Percentiles rank a stretch among this genome's conserved stretches.
These are phyloP conservation scores for Furcifer pardalis DNA, from an alignment of 2,797 vertebrate species.

Conservation along the genomic window DNA sequence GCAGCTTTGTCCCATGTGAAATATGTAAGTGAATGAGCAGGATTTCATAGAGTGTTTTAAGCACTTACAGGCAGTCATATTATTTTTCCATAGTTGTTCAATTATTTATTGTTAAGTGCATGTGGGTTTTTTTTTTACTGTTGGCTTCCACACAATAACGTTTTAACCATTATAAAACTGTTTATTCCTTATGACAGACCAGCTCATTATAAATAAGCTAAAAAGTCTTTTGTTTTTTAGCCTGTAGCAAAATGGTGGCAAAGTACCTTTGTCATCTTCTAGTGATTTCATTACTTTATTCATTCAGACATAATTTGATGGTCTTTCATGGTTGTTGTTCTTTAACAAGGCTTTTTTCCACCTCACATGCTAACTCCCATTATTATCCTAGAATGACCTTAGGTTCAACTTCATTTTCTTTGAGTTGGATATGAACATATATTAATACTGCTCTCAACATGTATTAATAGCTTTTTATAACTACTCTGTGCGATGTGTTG, in stretches of 20 bases:
- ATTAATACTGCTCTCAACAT: neutral
- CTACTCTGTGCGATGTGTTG: neutral
- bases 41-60: neutral
- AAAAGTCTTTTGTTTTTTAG: neutral
- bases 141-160: slow-evolving; percentile 13
- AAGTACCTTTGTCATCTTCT: neutral
- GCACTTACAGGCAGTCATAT: neutral
- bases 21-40: neutral
- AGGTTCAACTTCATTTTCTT: neutral
- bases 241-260: slow-evolving; percentile 26
- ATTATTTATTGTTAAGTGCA: neutral
- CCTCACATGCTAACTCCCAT: neutral
- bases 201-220: slow-evolving; percentile 18
- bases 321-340: neutral
- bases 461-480: neutral
- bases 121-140: neutral
- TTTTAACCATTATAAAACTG: neutral
- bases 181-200: slow-evolving; percentile 27
- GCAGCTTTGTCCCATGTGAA: neutral
- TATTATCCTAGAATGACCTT: slow-evolving; percentile 6
- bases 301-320: slow-evolving; percentile 9
- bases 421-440: neutral
- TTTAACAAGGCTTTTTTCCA: slow-evolving; percentile 10
- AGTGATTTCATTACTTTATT: slow-evolving; percentile 7
- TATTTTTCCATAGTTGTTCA: slow-evolving; percentile 8